phyloP scores from a whole-genome alignment of 2,888 invertebrate genomes.

The Andrena bicolor region DNA sequence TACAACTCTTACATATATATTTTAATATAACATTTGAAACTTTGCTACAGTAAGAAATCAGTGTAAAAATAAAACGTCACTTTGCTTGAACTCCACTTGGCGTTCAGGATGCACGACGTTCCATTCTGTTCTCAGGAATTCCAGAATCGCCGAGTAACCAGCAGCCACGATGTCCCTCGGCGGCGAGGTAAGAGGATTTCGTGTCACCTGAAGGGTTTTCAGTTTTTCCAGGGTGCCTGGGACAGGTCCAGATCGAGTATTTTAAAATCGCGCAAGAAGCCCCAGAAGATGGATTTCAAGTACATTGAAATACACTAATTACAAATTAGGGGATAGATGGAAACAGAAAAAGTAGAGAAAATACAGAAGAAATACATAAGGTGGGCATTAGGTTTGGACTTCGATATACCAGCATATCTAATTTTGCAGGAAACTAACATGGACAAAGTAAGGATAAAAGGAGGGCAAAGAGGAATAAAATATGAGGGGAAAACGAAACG shows the following conservation, averaged over 20 bases:
- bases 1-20: too few species aligned
- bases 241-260: conserved; percentile 6
- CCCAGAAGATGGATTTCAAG: too few species aligned
- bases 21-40: too few species aligned
- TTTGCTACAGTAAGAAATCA: neutral
- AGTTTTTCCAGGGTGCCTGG: conserved; percentile 86
- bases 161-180: conserved; percentile 86
- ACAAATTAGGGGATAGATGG: too few species aligned
- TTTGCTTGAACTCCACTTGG: conserved; percentile 52
- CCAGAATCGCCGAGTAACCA: conserved; percentile 85
- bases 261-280: neutral
- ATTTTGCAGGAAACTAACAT: too few species aligned
- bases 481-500: too few species aligned
- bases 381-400: neutral
- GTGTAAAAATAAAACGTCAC: conserved; percentile 33
- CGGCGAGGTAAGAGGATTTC: conserved; percentile 88
- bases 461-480: too few species aligned
- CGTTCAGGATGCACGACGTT: conserved; percentile 78
- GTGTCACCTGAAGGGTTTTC: conserved; percentile 87
- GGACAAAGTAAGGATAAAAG: too few species aligned
- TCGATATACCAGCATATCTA: too few species aligned
- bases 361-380: neutral
- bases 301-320: too few species aligned
- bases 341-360: neutral
- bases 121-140: conserved; percentile 84